Percentiles rank a stretch among this genome's conserved stretches.
Conservation (phyloP, 2,888 invertebrate genomes). For the Clepsis dumicolana region DNA sequence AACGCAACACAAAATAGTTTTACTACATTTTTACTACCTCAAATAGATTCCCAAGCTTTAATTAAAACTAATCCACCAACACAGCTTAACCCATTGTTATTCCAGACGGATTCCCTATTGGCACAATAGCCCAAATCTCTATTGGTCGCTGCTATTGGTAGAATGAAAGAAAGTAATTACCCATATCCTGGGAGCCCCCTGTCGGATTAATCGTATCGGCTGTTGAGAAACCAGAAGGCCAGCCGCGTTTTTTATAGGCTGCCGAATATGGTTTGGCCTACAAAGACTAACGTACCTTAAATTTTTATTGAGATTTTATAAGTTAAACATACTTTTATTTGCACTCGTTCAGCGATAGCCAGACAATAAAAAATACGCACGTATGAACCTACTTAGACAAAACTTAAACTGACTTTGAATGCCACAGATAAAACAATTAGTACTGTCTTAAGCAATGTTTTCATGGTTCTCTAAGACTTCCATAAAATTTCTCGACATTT, state of each 20-base stretch:
- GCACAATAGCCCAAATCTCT: slow-evolving; percentile 30
- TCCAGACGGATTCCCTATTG: slow-evolving; percentile 19
- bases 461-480: not conserved
- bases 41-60: not conserved
- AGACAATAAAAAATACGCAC: no score
- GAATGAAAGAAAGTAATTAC: slow-evolving; percentile 38
- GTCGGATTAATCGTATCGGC: slow-evolving; percentile 25
- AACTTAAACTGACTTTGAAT: no score
- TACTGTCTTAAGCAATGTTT: no score
- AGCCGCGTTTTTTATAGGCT: not conserved
- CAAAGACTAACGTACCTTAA: not conserved
- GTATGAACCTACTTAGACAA: no score
- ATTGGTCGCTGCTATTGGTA: no score
- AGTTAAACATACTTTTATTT: not conserved
- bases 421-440: no score
- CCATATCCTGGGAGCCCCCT: slow-evolving; percentile 30
- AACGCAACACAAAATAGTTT: no score
- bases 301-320: not conserved
- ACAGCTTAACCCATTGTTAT: slow-evolving; percentile 21
- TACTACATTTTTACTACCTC: not conserved
- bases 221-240: slow-evolving; percentile 1
- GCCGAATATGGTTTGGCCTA: not conserved
- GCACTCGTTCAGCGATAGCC: no score
- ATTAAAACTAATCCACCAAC: slow-evolving; percentile 32
- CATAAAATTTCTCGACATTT: not conserved